These are phyloP conservation scores for Bellardia bayeri DNA, from an alignment of 2,888 invertebrate genomes.

Conservation along the genomic window DNA sequence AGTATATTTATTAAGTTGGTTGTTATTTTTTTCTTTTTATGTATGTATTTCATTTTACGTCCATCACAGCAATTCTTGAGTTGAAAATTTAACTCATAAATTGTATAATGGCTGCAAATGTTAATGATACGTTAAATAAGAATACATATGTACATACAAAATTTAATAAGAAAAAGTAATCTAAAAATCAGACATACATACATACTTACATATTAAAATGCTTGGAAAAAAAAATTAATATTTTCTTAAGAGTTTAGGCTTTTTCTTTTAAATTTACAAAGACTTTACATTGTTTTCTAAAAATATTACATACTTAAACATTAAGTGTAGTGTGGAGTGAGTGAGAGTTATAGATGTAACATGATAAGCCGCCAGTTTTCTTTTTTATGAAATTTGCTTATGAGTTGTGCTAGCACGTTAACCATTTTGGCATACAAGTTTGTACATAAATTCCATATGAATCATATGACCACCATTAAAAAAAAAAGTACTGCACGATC, in stretches of 20 bases:
- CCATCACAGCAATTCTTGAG: slow-evolving; percentile 46
- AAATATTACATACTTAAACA: no score
- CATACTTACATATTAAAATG: neutral
- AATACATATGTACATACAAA: slow-evolving; percentile 23
- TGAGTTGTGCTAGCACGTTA: slow-evolving; percentile 35
- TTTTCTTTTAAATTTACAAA: slow-evolving; percentile 54
- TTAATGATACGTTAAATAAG: slow-evolving; percentile 74
- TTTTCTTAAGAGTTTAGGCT: slow-evolving; percentile 11
- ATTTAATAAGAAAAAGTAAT: slow-evolving; percentile 36
- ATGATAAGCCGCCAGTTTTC: slow-evolving; percentile 56
- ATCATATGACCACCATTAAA: slow-evolving; percentile 47
- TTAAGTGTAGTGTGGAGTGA: neutral
- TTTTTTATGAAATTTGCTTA: slow-evolving; percentile 36
- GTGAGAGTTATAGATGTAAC: slow-evolving; percentile 54
- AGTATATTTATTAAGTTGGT: slow-evolving; percentile 68
- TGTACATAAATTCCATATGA: slow-evolving; percentile 36
- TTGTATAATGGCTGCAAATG: slow-evolving; percentile 61
- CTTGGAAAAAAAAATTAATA: neutral
- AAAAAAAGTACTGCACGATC: slow-evolving; percentile 40
- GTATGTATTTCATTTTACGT: slow-evolving; percentile 20
- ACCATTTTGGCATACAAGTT: slow-evolving; percentile 16
- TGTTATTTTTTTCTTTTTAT: slow-evolving; percentile 12
- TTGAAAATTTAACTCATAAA: slow-evolving; percentile 52
- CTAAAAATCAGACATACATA: slow-evolving; percentile 52
- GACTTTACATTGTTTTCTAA: slow-evolving; percentile 68